A percentile compares a stretch with the other conserved stretches of the same genome.
phyloP scores from a whole-genome alignment of 2,797 vertebrate species.

The Chelon auratus region DNA sequence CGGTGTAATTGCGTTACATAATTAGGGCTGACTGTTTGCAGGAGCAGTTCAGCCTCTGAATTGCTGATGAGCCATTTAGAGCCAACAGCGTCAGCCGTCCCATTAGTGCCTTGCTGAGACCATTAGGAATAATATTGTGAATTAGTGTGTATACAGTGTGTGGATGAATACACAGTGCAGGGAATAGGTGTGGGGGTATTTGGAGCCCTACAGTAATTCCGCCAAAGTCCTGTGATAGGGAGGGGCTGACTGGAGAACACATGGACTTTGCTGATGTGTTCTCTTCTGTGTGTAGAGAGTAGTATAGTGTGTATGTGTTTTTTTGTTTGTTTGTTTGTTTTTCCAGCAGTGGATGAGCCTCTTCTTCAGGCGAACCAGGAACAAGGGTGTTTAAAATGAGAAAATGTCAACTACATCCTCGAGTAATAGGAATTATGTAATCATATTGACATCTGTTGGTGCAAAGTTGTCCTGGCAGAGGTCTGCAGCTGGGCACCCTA shows the following conservation, averaged over 20 bases:
- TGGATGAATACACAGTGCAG: conserved; percentile 1
- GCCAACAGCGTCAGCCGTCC: conserved; percentile 6
- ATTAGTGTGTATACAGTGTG: conserved; percentile 17
- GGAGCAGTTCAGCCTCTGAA: conserved; percentile 25
- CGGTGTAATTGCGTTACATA: conserved; percentile 22
- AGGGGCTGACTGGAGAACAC: not conserved
- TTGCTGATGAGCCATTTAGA: conserved; percentile 49
- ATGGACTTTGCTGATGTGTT: not conserved
- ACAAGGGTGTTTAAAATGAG: not conserved
- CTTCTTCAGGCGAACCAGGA: not conserved
- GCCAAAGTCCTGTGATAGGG: not conserved
- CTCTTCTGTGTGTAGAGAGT: not conserved
- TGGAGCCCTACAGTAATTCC: not conserved
- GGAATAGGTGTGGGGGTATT: not conserved
- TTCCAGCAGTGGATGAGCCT: not conserved
- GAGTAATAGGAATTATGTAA: conserved; percentile 8
- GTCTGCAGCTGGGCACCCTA: not conserved
- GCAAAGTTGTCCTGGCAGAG: conserved; percentile 1
- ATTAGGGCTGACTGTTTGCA: conserved; percentile 37
- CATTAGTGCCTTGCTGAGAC: conserved; percentile 40
- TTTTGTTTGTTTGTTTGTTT: too few species aligned
- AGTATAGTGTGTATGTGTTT: not conserved
- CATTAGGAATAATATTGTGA: conserved; percentile 30
- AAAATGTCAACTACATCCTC: conserved; percentile 6
- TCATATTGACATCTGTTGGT: not conserved